Conservation (phyloP, 2,113 vertebrate genomes). For the Gymnogyps californianus region DNA sequence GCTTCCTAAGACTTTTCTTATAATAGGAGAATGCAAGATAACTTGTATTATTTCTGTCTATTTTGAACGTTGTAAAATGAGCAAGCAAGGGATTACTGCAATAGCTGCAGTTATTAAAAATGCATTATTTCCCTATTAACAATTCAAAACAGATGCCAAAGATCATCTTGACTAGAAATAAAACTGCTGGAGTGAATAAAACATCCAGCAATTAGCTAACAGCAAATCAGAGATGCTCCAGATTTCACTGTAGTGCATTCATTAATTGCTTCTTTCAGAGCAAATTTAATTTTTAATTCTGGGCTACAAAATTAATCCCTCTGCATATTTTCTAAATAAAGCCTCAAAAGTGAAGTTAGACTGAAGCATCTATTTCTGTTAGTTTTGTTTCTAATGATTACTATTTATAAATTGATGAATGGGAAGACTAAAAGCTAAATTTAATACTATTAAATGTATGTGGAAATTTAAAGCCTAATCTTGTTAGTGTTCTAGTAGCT, state of each 20-base stretch:
- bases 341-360: slow-evolving; percentile 15
- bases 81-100: background rate
- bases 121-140: slow-evolving; percentile 45
- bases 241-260: slow-evolving; percentile 31
- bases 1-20: background rate
- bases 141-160: slow-evolving; percentile 58
- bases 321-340: slow-evolving; percentile 47
- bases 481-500: background rate
- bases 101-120: slow-evolving; percentile 54
- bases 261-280: slow-evolving; percentile 33
- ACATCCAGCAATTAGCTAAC: slow-evolving; percentile 35
- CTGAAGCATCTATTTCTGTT: background rate
- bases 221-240: background rate
- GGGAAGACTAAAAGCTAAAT: background rate
- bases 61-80: background rate
- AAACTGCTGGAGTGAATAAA: slow-evolving; percentile 51
- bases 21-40: background rate
- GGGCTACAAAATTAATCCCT: slow-evolving; percentile 35
- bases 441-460: background rate
- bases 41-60: background rate
- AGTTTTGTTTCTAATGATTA: background rate
- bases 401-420: slow-evolving; percentile 37
- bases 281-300: slow-evolving; percentile 51
- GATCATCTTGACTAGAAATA: background rate
- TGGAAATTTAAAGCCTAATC: background rate